A percentile compares a stretch with the other conserved stretches of the same genome.
These are phyloP conservation scores for Etheostoma cragini DNA, from an alignment of 2,113 vertebrate species.

Conservation along the genomic window DNA sequence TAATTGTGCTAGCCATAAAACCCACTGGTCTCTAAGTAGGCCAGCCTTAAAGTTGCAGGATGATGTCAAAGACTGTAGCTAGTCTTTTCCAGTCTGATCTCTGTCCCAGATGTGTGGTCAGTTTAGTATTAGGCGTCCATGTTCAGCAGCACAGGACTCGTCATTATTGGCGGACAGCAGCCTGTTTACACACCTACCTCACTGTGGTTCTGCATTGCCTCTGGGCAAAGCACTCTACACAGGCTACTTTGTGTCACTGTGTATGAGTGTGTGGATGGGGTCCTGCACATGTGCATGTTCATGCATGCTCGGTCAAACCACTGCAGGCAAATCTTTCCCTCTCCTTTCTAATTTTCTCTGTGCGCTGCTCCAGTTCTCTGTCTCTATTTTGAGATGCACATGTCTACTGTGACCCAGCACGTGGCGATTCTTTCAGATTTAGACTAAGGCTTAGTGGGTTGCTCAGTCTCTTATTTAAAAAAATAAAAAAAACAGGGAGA, in stretches of 20 bases:
- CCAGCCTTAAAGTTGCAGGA: not conserved
- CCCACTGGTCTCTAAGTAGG: not conserved
- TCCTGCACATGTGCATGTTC: conserved; percentile 47
- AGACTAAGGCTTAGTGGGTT: conserved; percentile 44
- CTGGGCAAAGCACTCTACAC: conserved; percentile 13
- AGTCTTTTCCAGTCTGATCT: not conserved
- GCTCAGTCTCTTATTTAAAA: conserved; percentile 41
- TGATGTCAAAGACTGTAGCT: conserved; percentile 2
- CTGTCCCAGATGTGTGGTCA: not conserved
- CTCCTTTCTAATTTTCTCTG: not conserved
- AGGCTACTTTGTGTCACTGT: not conserved
- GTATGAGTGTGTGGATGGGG: not conserved
- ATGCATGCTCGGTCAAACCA: conserved; percentile 48
- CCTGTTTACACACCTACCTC: conserved; percentile 31
- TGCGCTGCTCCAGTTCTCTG: conserved; percentile 36
- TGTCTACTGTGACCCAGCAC: conserved; percentile 67
- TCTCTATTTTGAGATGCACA: conserved; percentile 74
- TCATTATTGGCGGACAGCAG: conserved; percentile 12
- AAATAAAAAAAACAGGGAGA: conserved; percentile 18
- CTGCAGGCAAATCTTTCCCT: conserved; percentile 44
- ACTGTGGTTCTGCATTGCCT: conserved; percentile 8
- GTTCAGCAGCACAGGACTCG: conserved; percentile 1
- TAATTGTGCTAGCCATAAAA: not conserved
- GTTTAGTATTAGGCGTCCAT: not conserved
- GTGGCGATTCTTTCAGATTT: conserved; percentile 69